Conservation (phyloP, 2,888 invertebrate species). For the Ornithoptera priamus region DNA sequence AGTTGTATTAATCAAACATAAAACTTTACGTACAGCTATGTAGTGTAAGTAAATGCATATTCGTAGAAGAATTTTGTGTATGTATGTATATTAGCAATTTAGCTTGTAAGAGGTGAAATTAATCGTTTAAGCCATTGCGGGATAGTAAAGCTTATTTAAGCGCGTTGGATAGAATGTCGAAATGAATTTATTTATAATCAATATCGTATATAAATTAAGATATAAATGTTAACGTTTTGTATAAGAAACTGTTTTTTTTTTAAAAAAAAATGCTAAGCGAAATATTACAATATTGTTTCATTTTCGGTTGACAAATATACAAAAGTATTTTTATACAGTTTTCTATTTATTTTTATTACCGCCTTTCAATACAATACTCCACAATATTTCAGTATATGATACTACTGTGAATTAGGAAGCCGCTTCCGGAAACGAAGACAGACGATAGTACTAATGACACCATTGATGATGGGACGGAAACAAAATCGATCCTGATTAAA, state of each 20-base stretch:
- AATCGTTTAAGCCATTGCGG: slow-evolving; percentile 44
- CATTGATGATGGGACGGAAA: too few species aligned
- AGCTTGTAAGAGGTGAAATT: slow-evolving; percentile 63
- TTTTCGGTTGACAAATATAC: slow-evolving; percentile 79
- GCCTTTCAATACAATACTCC: too few species aligned
- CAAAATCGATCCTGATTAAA: too few species aligned
- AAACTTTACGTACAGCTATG: not conserved
- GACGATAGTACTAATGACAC: too few species aligned
- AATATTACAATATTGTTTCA: slow-evolving; percentile 74
- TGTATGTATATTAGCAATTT: slow-evolving; percentile 72
- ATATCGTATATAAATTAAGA: slow-evolving; percentile 46
- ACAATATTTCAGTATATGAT: too few species aligned
- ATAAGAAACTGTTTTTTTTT: slow-evolving; percentile 62
- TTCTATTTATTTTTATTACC: slow-evolving; percentile 33
- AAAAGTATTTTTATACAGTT: slow-evolving; percentile 65
- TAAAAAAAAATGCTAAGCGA: slow-evolving; percentile 66
- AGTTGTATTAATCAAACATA: not conserved
- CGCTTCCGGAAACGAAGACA: too few species aligned
- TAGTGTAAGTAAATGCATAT: slow-evolving; percentile 10
- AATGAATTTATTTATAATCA: slow-evolving; percentile 51
- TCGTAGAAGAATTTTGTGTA: slow-evolving; percentile 44
- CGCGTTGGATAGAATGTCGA: slow-evolving; percentile 39
- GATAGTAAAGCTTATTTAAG: slow-evolving; percentile 32
- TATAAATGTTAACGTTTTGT: slow-evolving; percentile 61
- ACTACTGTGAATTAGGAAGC: too few species aligned